Base-by-base conservation (phyloP, 2,797 vertebrate species). In the Acrossocheilus wenchowensis region DNA sequence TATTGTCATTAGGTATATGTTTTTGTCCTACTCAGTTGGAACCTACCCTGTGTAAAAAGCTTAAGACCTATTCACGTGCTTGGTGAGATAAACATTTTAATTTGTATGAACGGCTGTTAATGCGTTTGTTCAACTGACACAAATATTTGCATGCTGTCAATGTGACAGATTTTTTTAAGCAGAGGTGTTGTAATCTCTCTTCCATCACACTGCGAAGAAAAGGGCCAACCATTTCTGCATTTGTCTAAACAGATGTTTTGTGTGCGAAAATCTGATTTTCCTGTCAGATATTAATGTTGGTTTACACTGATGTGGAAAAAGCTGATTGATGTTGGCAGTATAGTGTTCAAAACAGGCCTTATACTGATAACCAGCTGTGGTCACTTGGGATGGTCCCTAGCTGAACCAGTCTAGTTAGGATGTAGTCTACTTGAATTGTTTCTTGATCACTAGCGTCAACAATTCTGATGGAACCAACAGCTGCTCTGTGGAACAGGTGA, bases 401-500 rank as follows among this genome's bases (percentile, higher is more conserved):
- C 73, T 78, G 45, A 78, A 48, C 78, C 57, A 54, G 62, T 50
- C 57, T 50, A 11, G 26, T 77, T 39, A 69, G 17, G 66, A 39
- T 36, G 17, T 36, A 34, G 72, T 52, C 60, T 83, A 11, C 66
- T 68, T 82, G 62, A 34, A 72, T 66, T 71, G 52, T 26, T 64
- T 39, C 54, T 41, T 74, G 64, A 85, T 72, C 34, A 19, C 72
- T 74, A 45, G 60, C 78, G 69, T 86, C 81, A 77, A 36, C 62
- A 17, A 30, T 21, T 23, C 68, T 68, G 50, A 39, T 43, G 43
- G 81, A 81, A 83, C 52, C 74, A 82, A 90, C 95, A 95, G 94
- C 94, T 95, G 94, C 89, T 90, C 75, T 14, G 12, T 81, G 62
- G 89, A 95, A 94, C 94, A 95, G 95, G 93, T 95, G 95, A 93